These are phyloP conservation scores for Hypanus sabinus DNA, from an alignment of 2,113 vertebrate species.

Conservation along the genomic window DNA sequence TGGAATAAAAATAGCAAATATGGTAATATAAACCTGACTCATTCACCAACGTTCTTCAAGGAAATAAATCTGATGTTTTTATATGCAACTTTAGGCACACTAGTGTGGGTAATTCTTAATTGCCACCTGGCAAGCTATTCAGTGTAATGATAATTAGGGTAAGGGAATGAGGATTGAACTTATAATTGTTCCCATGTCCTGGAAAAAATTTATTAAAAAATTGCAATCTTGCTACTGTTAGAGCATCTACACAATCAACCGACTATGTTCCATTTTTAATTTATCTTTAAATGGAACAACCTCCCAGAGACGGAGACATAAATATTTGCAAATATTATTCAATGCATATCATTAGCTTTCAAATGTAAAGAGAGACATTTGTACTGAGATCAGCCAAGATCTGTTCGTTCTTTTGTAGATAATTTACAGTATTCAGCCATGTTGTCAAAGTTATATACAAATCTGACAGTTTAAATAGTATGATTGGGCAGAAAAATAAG, in stretches of 20 bases:
- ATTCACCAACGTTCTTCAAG: no score
- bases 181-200: no score
- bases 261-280: not conserved
- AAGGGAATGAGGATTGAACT: no score
- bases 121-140: no score
- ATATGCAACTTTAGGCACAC: no score
- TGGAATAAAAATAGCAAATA: no score
- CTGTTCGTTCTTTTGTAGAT: not conserved
- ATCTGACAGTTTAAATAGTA: not conserved
- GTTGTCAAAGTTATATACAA: not conserved
- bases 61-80: no score
- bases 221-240: no score
- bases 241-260: not conserved
- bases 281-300: not conserved
- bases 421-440: slow-evolving; percentile 8
- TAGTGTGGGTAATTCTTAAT: no score
- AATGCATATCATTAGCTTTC: not conserved
- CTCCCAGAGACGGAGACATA: not conserved
- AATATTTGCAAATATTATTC: not conserved
- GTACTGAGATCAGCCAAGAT: not conserved
- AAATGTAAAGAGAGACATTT: not conserved
- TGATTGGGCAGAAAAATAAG: not conserved
- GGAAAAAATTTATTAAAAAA: no score
- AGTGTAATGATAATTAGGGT: no score
- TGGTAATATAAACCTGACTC: no score